phyloP scores from a whole-genome alignment of 1,140 invertebrate genomes.

The Ctenoplectra terminalis region DNA sequence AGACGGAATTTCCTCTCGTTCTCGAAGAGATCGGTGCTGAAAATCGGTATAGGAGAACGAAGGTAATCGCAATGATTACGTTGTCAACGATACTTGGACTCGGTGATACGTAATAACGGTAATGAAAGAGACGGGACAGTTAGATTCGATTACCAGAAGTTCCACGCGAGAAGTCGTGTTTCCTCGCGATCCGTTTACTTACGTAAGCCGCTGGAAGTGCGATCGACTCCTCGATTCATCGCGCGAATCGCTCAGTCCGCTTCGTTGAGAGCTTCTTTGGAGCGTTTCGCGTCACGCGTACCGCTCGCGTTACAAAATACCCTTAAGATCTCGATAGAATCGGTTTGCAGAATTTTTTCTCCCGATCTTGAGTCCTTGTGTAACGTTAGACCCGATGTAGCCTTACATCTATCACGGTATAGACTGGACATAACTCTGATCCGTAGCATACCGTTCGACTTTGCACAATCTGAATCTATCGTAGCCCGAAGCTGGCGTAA shows the following conservation, averaged over 20 bases:
- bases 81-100: slow-evolving; percentile 45
- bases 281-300: slow-evolving; percentile 9
- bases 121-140: slow-evolving; percentile 65
- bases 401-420: neutral
- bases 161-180: slow-evolving; percentile 21
- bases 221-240: slow-evolving; percentile 11
- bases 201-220: slow-evolving; percentile 38
- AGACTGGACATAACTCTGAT: neutral
- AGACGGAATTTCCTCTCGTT: slow-evolving; percentile 20
- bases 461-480: neutral
- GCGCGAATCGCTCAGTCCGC: neutral
- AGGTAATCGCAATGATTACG: slow-evolving; percentile 68
- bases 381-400: slow-evolving; percentile 27
- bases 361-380: neutral
- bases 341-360: slow-evolving; percentile 1
- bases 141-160: slow-evolving; percentile 60
- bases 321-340: neutral
- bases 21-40: slow-evolving; percentile 33
- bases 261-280: neutral
- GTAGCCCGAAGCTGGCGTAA: neutral
- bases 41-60: slow-evolving; percentile 63
- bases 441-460: neutral
- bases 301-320: neutral
- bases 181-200: slow-evolving; percentile 53
- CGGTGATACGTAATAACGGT: slow-evolving; percentile 62